These are phyloP conservation scores for Busseola fusca DNA, from an alignment of 2,888 invertebrate species.

Conservation along the genomic window DNA sequence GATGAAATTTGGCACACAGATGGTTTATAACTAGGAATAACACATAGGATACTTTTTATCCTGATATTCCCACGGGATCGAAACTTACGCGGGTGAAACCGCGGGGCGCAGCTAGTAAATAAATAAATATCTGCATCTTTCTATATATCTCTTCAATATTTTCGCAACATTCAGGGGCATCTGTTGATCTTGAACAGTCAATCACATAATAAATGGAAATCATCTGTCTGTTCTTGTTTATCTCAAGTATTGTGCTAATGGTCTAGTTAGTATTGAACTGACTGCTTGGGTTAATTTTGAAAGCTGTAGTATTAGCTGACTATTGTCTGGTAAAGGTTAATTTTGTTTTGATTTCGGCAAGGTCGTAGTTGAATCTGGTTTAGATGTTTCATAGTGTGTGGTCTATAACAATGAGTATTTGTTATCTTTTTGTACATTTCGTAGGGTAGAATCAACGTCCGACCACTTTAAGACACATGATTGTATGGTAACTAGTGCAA, in stretches of 20 bases:
- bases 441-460: neutral
- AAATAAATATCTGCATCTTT: neutral
- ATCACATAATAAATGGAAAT: constrained; percentile 47
- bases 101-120: too few species aligned
- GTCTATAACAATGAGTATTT: neutral
- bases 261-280: constrained; percentile 42
- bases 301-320: constrained; percentile 24
- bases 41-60: too few species aligned
- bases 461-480: neutral
- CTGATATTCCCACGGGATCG: too few species aligned
- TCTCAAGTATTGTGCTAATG: constrained; percentile 48
- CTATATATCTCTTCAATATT: constrained; percentile 7
- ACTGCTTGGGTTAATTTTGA: constrained; percentile 14
- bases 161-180: constrained; percentile 48
- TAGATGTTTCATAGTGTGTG: neutral
- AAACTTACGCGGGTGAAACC: too few species aligned
- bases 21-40: too few species aligned
- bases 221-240: constrained; percentile 36
- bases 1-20: too few species aligned
- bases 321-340: constrained; percentile 46
- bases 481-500: neutral
- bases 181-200: constrained; percentile 52
- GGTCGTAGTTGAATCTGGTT: constrained; percentile 22
- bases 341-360: constrained; percentile 31
- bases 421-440: neutral